phyloP scores from a whole-genome alignment of 2,113 vertebrate species.

The Prunella himalayana region DNA sequence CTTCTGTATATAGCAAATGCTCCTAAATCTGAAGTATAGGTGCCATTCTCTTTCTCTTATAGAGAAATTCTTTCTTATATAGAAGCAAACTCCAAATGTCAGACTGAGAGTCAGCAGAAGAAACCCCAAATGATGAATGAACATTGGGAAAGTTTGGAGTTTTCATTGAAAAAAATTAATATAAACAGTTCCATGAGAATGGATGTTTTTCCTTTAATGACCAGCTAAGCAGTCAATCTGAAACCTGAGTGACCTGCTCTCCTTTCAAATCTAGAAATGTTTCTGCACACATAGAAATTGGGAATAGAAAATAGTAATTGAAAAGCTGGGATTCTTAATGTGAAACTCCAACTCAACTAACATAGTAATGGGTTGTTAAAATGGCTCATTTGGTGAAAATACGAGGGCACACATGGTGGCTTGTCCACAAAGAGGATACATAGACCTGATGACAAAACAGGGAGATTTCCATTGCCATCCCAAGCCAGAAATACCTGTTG shows the following conservation, averaged over 20 bases:
- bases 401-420: not conserved
- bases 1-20: not conserved
- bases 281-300: not conserved
- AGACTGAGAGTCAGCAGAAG: not conserved
- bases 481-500: not conserved
- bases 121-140: not conserved
- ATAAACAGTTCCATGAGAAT: not conserved
- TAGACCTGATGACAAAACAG: not conserved
- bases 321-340: not conserved
- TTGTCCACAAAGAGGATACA: not conserved
- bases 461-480: not conserved
- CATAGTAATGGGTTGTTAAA: not conserved
- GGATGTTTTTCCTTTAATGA: not conserved
- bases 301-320: not conserved
- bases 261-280: not conserved
- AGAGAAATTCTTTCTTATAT: not conserved
- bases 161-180: not conserved
- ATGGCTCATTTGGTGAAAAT: not conserved
- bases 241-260: not conserved
- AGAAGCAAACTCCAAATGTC: not conserved
- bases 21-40: not conserved
- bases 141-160: not conserved
- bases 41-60: not conserved
- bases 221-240: not conserved
- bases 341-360: not conserved